Conservation (phyloP, 2,113 vertebrate species). For the Chauna torquata region DNA sequence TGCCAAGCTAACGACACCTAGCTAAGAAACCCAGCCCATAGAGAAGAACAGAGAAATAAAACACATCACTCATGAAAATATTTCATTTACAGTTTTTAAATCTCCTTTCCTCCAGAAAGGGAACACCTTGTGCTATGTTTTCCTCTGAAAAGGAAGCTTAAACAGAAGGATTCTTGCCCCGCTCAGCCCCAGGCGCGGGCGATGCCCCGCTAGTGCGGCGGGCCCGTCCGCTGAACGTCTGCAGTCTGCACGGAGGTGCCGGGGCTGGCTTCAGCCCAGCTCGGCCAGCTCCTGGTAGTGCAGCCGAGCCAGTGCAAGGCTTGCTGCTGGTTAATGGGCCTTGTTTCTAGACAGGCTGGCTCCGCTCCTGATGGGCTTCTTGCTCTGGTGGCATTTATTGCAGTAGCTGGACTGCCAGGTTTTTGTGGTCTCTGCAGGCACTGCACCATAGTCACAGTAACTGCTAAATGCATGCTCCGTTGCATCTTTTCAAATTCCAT, state of each 20-base stretch:
- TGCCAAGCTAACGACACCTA: neutral
- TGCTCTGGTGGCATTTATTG: neutral
- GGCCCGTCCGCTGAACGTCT: neutral
- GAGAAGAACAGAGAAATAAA: neutral
- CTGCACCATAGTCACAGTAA: neutral
- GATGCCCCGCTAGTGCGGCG: rapidly evolving
- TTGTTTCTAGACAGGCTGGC: neutral
- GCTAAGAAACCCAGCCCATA: neutral
- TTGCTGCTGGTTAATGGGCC: rapidly evolving
- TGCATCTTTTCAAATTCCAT: neutral
- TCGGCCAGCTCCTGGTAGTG: rapidly evolving
- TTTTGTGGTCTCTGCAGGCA: neutral
- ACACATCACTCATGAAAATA: neutral
- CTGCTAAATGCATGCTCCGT: neutral
- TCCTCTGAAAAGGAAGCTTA: neutral
- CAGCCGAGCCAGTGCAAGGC: neutral
- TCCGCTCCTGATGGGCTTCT: neutral
- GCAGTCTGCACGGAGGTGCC: rapidly evolving
- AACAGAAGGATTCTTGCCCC: neutral
- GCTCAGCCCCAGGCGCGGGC: rapidly evolving
- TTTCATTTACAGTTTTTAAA: neutral
- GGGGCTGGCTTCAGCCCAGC: neutral
- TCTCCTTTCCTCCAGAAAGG: neutral
- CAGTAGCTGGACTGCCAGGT: neutral
- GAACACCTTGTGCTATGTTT: neutral